Base-by-base conservation (phyloP, 2,888 invertebrate species). In the Tineola bisselliella region DNA sequence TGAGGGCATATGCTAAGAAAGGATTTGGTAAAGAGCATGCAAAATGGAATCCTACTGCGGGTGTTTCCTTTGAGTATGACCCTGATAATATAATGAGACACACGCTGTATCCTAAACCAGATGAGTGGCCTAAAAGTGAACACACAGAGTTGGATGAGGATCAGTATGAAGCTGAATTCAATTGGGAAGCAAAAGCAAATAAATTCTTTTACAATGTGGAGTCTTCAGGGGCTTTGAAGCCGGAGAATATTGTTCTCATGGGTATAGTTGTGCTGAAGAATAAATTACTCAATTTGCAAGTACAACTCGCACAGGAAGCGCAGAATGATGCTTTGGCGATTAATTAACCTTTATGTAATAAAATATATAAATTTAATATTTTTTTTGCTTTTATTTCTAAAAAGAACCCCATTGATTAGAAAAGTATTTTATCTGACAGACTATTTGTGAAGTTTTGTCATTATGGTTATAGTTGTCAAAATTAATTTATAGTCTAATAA, bases 1-100 rank as follows among this genome's bases (percentile, higher is more conserved):
- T 99, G 62, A 89, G 94, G 68, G 99, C 98, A 0, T 99, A 96
- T 86, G 99, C 99, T 0, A 97, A 98, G 71, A 99, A 99, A 87
- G 91, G 91, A 8, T 97, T 97, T 86, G 97, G 98, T 0, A 99
- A 99, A 75, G 99, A 99, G 76, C 99, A 99, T 86, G 99, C 99
- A 0, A 99, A 99, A 80, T 99, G 99, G 99, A 99, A 99, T 86
- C 99, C 99, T 2, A 99, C 99, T 0, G 96, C 96, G 59, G 98
- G 98, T 52, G 98, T 99, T 0, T 94, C 95, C 60, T 99, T 99
- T 81, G 99, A 99, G 80, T 99, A 99, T 84, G 99, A 99, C 84
- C 99, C 99, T 0, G 99, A 99, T 74, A 99, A 99, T 86, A 88
- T 94, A 0, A 94, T 99, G 91, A 89, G 97, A 44, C 99, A 99